phyloP scores from a whole-genome alignment of 2,113 vertebrate genomes.

The Perccottus glenii region DNA sequence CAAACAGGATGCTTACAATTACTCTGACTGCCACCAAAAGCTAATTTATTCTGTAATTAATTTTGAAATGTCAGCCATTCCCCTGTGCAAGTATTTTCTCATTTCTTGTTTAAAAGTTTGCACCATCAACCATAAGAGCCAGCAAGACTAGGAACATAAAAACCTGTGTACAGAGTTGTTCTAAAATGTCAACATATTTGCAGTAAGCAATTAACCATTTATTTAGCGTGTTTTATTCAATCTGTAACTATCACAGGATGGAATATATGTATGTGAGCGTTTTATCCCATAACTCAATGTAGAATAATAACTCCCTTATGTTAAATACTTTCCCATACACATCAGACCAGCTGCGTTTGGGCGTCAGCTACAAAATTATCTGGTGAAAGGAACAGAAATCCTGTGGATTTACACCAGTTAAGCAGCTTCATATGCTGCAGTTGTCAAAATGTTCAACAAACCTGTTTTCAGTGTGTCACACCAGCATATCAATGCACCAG shows the following conservation, averaged over 20 bases:
- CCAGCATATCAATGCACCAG: conserved; percentile 16
- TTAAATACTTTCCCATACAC: not conserved
- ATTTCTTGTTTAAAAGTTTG: conserved; percentile 37
- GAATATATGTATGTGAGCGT: too few species aligned
- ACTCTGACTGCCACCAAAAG: conserved; percentile 38
- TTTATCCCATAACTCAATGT: not conserved
- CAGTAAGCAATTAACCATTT: not conserved
- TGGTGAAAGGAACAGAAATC: conserved; percentile 25
- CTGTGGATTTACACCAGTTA: conserved; percentile 16
- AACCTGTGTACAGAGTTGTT: conserved; percentile 8
- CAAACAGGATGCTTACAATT: conserved; percentile 50
- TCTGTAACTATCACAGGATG: not conserved
- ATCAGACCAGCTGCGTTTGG: conserved; percentile 20
- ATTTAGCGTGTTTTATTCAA: not conserved
- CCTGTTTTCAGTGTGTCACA: conserved; percentile 34
- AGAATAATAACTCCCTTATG: not conserved
- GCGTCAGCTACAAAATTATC: conserved; percentile 13
- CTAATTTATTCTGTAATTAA: conserved; percentile 74
- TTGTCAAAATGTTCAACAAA: conserved; percentile 30
- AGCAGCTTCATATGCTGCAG: conserved; percentile 11
- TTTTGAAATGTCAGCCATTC: conserved; percentile 63
- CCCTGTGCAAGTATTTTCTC: conserved; percentile 47
- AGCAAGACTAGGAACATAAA: conserved; percentile 3
- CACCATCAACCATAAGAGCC: conserved; percentile 24
- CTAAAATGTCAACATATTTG: conserved; percentile 5